phyloP scores from a whole-genome alignment of 2,797 vertebrate species.

The Gambusia yucatana region DNA sequence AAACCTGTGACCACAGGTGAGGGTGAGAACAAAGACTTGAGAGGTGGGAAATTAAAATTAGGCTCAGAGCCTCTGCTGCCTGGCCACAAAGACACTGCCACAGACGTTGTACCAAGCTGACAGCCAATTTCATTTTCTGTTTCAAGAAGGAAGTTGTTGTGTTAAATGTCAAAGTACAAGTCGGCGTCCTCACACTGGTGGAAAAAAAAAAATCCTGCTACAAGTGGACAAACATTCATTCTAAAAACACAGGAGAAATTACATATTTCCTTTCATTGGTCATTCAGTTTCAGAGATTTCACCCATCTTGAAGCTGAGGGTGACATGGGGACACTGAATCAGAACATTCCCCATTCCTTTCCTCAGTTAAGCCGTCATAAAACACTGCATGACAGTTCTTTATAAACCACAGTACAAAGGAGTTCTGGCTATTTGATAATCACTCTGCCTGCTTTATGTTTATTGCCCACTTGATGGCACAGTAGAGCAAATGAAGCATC shows the following conservation, averaged over 20 bases:
- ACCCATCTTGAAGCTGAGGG: conserved; percentile 23
- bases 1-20: conserved; percentile 48
- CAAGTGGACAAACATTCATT: conserved; percentile 33
- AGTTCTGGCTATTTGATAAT: too few species aligned
- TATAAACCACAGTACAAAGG: neutral
- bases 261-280: conserved; percentile 32
- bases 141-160: conserved; percentile 48
- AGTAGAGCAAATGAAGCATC: neutral
- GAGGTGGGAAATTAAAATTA: conserved; percentile 42
- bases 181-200: conserved; percentile 24
- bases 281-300: conserved; percentile 27
- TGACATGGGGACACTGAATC: conserved; percentile 8
- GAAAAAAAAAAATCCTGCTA: conserved; percentile 32
- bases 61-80: conserved; percentile 27
- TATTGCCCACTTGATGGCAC: neutral
- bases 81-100: conserved; percentile 18
- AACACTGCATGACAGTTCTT: neutral
- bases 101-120: conserved; percentile 47
- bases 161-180: conserved; percentile 47
- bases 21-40: conserved; percentile 55
- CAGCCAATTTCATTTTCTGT: conserved; percentile 58
- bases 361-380: neutral
- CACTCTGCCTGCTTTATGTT: neutral
- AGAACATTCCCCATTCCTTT: neutral
- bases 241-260: conserved; percentile 24